These are phyloP conservation scores for Acanthopagrus latus DNA, from an alignment of 2,797 vertebrate genomes.

Conservation along the genomic window DNA sequence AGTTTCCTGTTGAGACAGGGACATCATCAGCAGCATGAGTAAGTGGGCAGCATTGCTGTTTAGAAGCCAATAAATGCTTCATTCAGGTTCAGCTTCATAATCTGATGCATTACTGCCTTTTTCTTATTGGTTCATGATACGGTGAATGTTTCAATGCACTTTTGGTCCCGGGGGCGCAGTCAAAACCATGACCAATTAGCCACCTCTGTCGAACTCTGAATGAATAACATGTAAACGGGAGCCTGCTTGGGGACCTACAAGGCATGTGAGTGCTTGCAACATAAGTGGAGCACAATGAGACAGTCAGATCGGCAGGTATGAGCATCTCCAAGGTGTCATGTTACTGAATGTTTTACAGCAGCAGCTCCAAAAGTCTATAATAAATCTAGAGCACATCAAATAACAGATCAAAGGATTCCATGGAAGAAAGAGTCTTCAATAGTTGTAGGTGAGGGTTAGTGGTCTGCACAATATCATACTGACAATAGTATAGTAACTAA, in stretches of 20 bases:
- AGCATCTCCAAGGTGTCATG: background rate
- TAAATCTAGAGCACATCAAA: background rate
- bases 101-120: constrained; percentile 53
- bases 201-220: constrained; percentile 43
- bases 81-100: constrained; percentile 56
- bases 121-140: constrained; percentile 30
- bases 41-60: constrained; percentile 59
- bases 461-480: background rate
- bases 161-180: constrained; percentile 51
- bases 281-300: constrained; percentile 4
- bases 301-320: background rate
- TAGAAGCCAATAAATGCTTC: constrained; percentile 55
- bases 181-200: constrained; percentile 50
- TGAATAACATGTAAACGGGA: constrained; percentile 34
- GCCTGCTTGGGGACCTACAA: constrained; percentile 16
- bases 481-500: background rate
- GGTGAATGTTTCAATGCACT: constrained; percentile 40
- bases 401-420: background rate
- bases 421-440: background rate
- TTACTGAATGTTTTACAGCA: constrained; percentile 5
- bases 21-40: constrained; percentile 60
- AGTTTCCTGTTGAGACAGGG: constrained; percentile 56
- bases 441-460: background rate
- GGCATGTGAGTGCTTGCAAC: background rate
- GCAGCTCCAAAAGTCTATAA: background rate